Base-by-base conservation (phyloP, 2,888 invertebrate species). In the Heteromyza rotundicornis region DNA sequence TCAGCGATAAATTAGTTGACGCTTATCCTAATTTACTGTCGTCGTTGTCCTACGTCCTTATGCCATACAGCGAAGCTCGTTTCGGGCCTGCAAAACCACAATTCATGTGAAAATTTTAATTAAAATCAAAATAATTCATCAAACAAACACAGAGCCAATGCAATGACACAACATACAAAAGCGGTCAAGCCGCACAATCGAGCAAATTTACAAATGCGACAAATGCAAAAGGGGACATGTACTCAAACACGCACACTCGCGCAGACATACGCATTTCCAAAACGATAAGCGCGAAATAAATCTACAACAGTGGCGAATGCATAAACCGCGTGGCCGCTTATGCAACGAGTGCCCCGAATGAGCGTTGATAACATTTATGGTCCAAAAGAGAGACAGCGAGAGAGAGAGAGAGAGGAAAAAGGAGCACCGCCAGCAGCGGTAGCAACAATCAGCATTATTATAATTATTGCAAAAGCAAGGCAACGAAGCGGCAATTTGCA, bases 121-220 rank as follows among this genome's bases (percentile, higher is more conserved):
- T 53, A 53, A 53, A 53, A 53, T 27, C 53, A 53, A 53, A 53
- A 53, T 53, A 32, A 53, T 53, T 32, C 53, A 19, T 51, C 51
- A 51, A 14, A 22, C n/a, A 24, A 51, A 53, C 19, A 40, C 12
- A 40, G n/a, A 7, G 40, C 14, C 3, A 40, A 32, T 32, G 7
- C 7, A 12, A 5, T 12, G 32, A 32, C 5, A 32, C 32, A 5
- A 12, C 32, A 32, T 12, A 32, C 12, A 5, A 12, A 5, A 8
- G n/a, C n/a, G 40, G n/a, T n/a, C 14, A 14, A 40, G 40, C n/a
- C 40, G n/a, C 40, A n/a, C 10, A 27, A 27, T 27, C n/a, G n/a
- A 27, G 27, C 27, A 27, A 40, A 40, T 40, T 40, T n/a, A n/a
- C 40, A 40, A n/a, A 14, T 40, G 10, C 14, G 10, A 32, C 32